Base-by-base conservation (phyloP, 1,140 invertebrate species). In the Danaus plexippus region DNA sequence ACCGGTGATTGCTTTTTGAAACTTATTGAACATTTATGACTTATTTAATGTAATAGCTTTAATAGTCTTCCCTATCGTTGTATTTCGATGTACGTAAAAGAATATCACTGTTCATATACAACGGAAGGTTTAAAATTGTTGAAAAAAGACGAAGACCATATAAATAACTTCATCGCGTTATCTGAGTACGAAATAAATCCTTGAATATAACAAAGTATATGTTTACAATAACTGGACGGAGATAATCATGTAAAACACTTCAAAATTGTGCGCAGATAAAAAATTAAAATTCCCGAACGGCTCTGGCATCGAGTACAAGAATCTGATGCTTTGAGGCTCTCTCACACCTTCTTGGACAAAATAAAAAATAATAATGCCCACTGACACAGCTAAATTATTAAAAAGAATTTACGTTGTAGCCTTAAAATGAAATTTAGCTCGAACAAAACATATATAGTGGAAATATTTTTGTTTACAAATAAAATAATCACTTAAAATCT, bases 341-440 rank as follows among this genome's bases (percentile, higher is more conserved):
- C 66, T 50, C 58, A 67, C 64, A 64, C 48, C 58, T 61, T 54
- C 43, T 48, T 52, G 22, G 55, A 66, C 54, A 59, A 58, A 67
- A 66, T 57, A 65, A 69, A 72, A 63, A 63, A 68, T 73, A 76
- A 75, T 81, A 83, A 85, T 81, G 81, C 76, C 78, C 77, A 66
- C 64, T 53, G 75, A 66, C 67, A 64, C 58, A 45, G 45, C 59
- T 46, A 59, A 66, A 63, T 53, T 48, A 54, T 50, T 53, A 53
- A 42, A 48, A 44, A 4, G 48, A n/a, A 47, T 61, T 52, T 51
- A 47, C 55, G 43, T 32, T 61, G 61, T 66, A 61, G 54, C 52
- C 44, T 44, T 52, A 43, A 52, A 11, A 51, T 52, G 11, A 52
- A 18, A 43, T 13, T 13, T 57, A 51, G 54, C 53, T 56, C 53